phyloP scores from a whole-genome alignment of 37 sponge, comb jelly and placozoan species.

The Bolinopsis microptera region DNA sequence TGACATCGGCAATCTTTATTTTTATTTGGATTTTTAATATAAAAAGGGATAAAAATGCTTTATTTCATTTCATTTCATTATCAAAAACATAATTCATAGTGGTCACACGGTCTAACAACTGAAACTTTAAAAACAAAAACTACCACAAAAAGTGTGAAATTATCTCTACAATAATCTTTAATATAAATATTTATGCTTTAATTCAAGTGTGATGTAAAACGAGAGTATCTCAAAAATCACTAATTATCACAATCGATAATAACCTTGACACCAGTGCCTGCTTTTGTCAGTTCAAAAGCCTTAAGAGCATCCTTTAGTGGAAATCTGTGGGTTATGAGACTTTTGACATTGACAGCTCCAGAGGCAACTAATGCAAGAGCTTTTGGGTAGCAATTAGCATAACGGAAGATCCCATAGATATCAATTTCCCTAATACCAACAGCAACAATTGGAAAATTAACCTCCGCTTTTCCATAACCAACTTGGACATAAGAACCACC shows the following conservation, averaged over 20 bases:
- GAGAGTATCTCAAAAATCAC: no score
- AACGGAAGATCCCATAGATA: constrained; percentile 92
- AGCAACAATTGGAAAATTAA: constrained; percentile 84
- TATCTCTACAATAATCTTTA: no score
- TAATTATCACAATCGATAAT: constrained; percentile 72
- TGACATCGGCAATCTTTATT: no score
- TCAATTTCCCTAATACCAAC: constrained; percentile 92
- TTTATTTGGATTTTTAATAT: no score
- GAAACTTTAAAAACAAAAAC: no score
- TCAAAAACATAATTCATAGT: no score
- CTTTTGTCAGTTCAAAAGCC: constrained; percentile 86
- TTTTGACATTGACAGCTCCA: constrained; percentile 82
- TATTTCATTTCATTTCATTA: no score
- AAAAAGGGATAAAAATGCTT: no score
- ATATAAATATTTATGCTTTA: no score
- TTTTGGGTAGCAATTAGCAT: constrained; percentile 83
- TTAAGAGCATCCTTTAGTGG: constrained; percentile 73
- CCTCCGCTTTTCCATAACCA: constrained; percentile 84
- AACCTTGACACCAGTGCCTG: constrained; percentile 85
- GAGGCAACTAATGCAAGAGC: constrained; percentile 90
- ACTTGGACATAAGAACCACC: constrained; percentile 89
- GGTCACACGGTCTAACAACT: no score
- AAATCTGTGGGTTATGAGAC: constrained; percentile 87
- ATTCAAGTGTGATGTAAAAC: no score
- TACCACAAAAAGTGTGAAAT: no score